Conservation (phyloP, 2,113 vertebrate species). For the Centropus unirufus region DNA sequence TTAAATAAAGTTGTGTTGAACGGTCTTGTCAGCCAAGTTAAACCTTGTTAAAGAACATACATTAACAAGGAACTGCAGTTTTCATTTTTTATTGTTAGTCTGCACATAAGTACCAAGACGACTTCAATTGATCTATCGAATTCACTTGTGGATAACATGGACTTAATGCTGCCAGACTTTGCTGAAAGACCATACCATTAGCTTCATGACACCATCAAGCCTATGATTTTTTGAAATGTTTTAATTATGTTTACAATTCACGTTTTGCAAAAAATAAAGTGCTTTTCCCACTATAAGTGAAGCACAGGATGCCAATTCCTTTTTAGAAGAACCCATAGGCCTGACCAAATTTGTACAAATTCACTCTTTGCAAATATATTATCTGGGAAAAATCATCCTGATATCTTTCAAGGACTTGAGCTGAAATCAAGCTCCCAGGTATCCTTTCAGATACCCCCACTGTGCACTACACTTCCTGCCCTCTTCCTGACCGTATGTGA, state of each 20-base stretch:
- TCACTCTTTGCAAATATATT: background rate
- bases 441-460: background rate
- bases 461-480: background rate
- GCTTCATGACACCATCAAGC: background rate
- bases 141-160: background rate
- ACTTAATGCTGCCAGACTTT: background rate
- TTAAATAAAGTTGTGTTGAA: background rate
- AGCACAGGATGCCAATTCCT: constrained; percentile 12
- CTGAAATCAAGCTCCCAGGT: background rate
- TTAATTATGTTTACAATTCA: background rate
- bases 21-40: background rate
- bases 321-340: constrained; percentile 32
- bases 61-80: background rate
- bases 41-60: background rate
- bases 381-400: background rate
- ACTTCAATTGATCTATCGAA: background rate
- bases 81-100: background rate
- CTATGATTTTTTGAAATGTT: background rate
- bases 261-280: background rate
- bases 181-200: background rate
- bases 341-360: background rate
- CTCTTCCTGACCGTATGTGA: background rate
- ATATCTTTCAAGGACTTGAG: background rate
- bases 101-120: background rate
- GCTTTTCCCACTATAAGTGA: background rate